These are phyloP conservation scores for Iphiclides podalirius DNA, from an alignment of 2,888 invertebrate genomes.

Conservation along the genomic window DNA sequence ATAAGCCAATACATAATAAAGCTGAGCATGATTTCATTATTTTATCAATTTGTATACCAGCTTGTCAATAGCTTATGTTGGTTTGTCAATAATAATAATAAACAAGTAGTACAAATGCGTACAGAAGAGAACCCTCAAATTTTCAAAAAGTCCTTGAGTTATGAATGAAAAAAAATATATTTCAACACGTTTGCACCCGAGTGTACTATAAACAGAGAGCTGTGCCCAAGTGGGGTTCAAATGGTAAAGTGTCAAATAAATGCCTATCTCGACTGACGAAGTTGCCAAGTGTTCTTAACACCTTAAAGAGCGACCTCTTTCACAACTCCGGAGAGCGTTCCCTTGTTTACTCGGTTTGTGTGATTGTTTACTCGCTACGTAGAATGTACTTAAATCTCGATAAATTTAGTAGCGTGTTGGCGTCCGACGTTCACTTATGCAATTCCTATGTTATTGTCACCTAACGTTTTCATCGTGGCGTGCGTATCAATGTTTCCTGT, in stretches of 20 bases:
- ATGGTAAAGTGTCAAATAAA: slow-evolving; percentile 47
- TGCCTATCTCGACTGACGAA: slow-evolving; percentile 40
- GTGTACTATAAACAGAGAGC: slow-evolving; percentile 35
- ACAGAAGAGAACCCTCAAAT: no score
- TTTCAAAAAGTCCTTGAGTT: no score
- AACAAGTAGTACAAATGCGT: no score
- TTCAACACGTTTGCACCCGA: slow-evolving; percentile 31
- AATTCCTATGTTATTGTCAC: no score
- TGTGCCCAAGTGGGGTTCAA: slow-evolving; percentile 57
- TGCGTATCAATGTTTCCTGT: no score
- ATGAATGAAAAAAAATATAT: neutral
- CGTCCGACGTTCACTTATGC: no score
- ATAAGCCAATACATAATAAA: no score
- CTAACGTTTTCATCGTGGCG: no score
- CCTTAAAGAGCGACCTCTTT: slow-evolving; percentile 40
- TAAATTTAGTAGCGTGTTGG: slow-evolving; percentile 28
- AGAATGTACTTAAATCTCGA: slow-evolving; percentile 42
- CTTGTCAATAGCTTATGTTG: no score
- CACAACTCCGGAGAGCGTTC: slow-evolving; percentile 42
- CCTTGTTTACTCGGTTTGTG: slow-evolving; percentile 41
- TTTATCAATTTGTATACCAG: no score
- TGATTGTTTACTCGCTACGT: slow-evolving; percentile 41
- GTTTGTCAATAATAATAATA: no score
- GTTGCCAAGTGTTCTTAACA: slow-evolving; percentile 51
- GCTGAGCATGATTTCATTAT: no score